phyloP scores from a whole-genome alignment of 2,797 vertebrate genomes.

The Pygocentrus nattereri region DNA sequence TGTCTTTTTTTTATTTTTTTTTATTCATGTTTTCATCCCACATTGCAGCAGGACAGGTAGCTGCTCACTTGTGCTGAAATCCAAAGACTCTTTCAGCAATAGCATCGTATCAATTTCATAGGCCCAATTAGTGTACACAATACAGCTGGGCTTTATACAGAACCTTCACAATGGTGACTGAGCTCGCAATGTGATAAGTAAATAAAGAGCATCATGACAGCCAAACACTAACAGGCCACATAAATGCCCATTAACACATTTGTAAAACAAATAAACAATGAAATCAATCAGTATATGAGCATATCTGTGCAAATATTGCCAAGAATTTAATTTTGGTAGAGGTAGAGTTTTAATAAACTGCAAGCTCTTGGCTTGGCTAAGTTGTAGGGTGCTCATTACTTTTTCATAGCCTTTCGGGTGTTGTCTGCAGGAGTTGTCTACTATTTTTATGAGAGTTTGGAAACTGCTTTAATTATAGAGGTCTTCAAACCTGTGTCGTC shows the following conservation, averaged over 20 bases:
- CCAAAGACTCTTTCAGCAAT: conserved; percentile 15
- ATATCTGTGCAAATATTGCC: neutral
- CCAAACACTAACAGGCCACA: conserved; percentile 26
- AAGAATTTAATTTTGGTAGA: conserved; percentile 15
- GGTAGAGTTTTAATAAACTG: neutral
- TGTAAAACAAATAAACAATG: neutral
- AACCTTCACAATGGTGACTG: conserved; percentile 18
- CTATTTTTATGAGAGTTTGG: neutral
- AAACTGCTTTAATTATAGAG: neutral
- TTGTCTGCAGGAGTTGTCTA: neutral
- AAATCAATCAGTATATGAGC: neutral
- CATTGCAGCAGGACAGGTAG: conserved; percentile 75
- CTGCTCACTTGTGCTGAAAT: conserved; percentile 62
- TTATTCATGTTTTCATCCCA: conserved; percentile 74
- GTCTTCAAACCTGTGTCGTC: conserved; percentile 15
- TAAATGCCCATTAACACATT: conserved; percentile 9
- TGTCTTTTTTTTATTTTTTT: neutral
- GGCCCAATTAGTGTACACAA: conserved; percentile 6
- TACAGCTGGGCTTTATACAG: conserved; percentile 31
- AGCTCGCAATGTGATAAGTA: conserved; percentile 21
- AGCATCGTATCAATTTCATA: conserved; percentile 18
- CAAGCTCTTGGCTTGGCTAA: neutral
- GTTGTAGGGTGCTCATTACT: conserved; percentile 7
- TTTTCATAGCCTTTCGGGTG: neutral
- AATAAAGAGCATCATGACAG: conserved; percentile 20